Conservation (phyloP, 2,113 vertebrate species). For the Penelope pileata region DNA sequence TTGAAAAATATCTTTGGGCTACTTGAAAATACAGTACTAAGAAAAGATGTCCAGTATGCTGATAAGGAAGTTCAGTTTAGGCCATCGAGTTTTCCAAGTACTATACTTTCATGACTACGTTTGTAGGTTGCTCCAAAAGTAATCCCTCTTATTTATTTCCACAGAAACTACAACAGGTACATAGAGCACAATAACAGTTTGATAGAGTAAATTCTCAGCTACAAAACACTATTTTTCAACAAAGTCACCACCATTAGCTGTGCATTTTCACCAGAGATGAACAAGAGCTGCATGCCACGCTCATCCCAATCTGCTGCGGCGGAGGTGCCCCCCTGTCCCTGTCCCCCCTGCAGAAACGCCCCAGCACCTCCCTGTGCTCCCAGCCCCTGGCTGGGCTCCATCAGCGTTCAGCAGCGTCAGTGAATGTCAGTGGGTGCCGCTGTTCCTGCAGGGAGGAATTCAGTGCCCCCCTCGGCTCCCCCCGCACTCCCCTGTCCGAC, state of each 20-base stretch:
- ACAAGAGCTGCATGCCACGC: background rate
- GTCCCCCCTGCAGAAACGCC: background rate
- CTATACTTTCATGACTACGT: background rate
- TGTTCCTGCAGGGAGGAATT: background rate
- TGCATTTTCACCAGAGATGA: background rate
- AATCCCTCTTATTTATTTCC: background rate
- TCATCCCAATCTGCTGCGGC: background rate
- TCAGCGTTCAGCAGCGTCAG: background rate
- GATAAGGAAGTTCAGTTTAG: conserved; percentile 9
- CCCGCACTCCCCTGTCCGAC: background rate
- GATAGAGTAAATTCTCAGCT: background rate
- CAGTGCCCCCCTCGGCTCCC: background rate
- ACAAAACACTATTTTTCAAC: background rate
- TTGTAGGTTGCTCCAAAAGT: background rate
- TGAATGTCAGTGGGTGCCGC: background rate
- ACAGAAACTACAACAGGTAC: background rate
- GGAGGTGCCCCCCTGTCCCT: background rate
- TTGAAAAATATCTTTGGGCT: conserved; percentile 28
- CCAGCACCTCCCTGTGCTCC: background rate
- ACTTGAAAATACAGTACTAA: background rate
- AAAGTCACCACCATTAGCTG: background rate
- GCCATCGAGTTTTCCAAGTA: conserved; percentile 1
- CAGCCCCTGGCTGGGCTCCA: too few species aligned
- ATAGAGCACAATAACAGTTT: background rate
- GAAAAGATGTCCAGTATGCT: conserved; percentile 10